A percentile compares a stretch with the other conserved stretches of the same genome.
Evolutionary conservation across 2,113 vertebrate species (phyloP).

Genomic region (Dasyprocta punctata): DNA sequence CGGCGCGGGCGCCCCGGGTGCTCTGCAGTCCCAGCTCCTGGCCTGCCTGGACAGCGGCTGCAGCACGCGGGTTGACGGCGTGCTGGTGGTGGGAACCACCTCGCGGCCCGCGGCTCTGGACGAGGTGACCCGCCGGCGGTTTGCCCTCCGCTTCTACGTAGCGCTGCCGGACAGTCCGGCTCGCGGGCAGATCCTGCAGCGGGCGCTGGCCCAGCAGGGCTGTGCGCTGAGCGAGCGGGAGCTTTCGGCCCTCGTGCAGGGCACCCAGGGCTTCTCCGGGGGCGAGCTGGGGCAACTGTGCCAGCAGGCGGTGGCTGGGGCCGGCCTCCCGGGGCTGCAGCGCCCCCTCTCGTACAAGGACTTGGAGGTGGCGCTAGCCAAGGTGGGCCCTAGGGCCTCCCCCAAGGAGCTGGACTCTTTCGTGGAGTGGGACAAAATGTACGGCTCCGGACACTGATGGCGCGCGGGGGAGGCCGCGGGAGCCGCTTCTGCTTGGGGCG

Average conservation of each 20-base stretch:
- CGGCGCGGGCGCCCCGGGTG: background rate
- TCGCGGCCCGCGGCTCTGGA: constrained; percentile 93
- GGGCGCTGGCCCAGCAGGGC: constrained; percentile 90
- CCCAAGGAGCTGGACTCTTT: constrained; percentile 95
- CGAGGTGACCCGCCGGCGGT: constrained; percentile 92
- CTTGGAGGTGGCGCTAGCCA: constrained; percentile 95
- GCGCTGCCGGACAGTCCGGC: constrained; percentile 89
- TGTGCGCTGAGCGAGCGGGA: constrained; percentile 93
- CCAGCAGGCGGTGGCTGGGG: constrained; percentile 90
- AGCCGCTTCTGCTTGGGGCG: background rate
- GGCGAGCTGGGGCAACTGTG: constrained; percentile 93
- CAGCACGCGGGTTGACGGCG: constrained; percentile 85
- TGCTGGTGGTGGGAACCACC: constrained; percentile 93
- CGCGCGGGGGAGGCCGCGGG: background rate
- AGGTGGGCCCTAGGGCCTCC: constrained; percentile 91
- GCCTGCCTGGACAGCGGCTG: constrained; percentile 92
- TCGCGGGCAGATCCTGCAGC: constrained; percentile 93
- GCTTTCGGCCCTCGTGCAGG: constrained; percentile 92
- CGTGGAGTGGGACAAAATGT: constrained; percentile 96
- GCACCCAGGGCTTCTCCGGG: constrained; percentile 93
- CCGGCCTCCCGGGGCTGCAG: constrained; percentile 86
- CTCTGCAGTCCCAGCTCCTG: constrained; percentile 90
- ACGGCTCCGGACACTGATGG: constrained; percentile 88
- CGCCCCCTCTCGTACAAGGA: constrained; percentile 92
- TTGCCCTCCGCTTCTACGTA: constrained; percentile 93